phyloP scores from a whole-genome alignment of 2,888 invertebrate genomes.

The Linyphia triangularis region DNA sequence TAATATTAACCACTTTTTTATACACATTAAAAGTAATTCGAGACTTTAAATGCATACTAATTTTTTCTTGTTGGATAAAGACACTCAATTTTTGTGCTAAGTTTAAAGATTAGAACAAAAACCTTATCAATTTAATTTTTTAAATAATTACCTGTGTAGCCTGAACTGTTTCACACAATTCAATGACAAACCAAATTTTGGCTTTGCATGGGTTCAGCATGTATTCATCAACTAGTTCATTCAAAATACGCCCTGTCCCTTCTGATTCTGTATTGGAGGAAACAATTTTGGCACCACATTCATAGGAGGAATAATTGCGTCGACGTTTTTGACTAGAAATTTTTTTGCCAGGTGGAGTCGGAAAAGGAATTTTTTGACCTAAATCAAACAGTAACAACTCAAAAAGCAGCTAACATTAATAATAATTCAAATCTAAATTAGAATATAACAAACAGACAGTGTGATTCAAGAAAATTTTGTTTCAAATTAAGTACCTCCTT shows the following conservation, averaged over 20 bases:
- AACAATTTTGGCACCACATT: constrained; percentile 98
- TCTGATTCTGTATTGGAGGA: constrained; percentile 95
- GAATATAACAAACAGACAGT: background rate
- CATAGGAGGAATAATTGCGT: constrained; percentile 94
- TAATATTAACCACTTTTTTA: no score
- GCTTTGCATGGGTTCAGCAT: constrained; percentile 95
- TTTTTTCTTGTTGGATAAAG: no score
- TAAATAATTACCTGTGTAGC: constrained; percentile 85
- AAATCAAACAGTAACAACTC: background rate
- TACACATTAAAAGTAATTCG: no score
- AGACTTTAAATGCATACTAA: no score
- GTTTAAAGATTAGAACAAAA: no score
- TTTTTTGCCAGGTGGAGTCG: constrained; percentile 72
- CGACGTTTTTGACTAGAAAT: constrained; percentile 74
- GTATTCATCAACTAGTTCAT: constrained; percentile 96
- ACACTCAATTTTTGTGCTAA: no score
- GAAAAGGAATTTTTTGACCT: constrained; percentile 64
- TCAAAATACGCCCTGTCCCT: constrained; percentile 88
- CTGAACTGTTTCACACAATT: constrained; percentile 98
- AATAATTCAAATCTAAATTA: background rate
- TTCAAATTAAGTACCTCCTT: constrained; percentile 45
- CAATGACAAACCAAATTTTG: constrained; percentile 96
- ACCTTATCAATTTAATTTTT: no score
- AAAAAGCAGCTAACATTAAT: background rate
- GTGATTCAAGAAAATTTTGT: background rate